Evolutionary conservation across 2,113 vertebrate species (phyloP), one percentile per base, ranked within the genome.

Genomic region (Alouatta palliata): DNA sequence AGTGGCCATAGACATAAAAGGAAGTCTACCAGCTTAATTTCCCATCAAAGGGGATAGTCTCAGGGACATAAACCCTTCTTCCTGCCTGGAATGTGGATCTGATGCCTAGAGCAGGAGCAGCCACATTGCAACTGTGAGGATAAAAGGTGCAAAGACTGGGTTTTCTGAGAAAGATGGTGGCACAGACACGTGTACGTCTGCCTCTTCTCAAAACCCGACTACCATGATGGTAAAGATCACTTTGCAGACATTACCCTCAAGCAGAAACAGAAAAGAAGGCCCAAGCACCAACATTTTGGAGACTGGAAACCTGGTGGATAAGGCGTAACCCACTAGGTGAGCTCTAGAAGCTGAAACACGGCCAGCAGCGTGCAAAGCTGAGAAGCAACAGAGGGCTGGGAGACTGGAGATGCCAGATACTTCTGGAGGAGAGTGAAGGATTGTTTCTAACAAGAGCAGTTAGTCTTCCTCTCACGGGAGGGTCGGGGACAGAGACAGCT

Each of bases 121-220:
- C 71, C 61, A 3, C 1, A 0, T 85, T 85, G 32, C 17, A 47
- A 25, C 37, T 47, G 70, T 23, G 58, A 77, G 47, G 23, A 9
- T 47, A 77, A 14, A 45, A 40, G 25, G 61, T 40, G 32, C 37
- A 25, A 37, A 58, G 37, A 5, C 40, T 8, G 49, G 23, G 17
- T 37, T 58, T 58, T 17, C 70, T 19, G 70, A 82, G 47, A 16
- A 68, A 13, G 47, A 8, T 0, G 6, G 80, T 6, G 61, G 49
- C 11, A 4, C 6, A 54, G 43, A 54, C 3, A 1, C 3, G 1
- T 0, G 2, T 1, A 20, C 47, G 0, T 6, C 11, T 56, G 9
- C 19, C 17, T 47, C 37, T 35, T 75, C 27, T 10, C 32, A 32
- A 70, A 37, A 70, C 30, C 11, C 52, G 3, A 0, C 19, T 35